Evolutionary conservation across 1,140 invertebrate genomes (phyloP), one percentile per base, ranked within the genome.

Genomic region (Zaprionus inermis): DNA sequence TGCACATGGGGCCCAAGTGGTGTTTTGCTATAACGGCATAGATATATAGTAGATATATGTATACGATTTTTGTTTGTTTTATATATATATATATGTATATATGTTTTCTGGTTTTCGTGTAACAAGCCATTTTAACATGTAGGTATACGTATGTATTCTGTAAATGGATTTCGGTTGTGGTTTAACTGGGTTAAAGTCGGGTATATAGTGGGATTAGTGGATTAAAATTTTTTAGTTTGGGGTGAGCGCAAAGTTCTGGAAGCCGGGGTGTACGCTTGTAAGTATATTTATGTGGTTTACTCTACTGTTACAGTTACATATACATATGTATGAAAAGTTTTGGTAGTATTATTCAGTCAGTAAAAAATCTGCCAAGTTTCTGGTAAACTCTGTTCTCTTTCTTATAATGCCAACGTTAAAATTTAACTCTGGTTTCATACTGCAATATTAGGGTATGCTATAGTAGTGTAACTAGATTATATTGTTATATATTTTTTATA

Each of bases 321-420:
- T 30, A 51, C 57, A 55, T 54, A 54, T 28, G 24, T 44, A 44
- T 65, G 10, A 28, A 59, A 44, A 16, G 12, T 55, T 57, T 18
- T 18, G 11, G n/a, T 49, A 24, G 22, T 70, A 54, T 22, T 76
- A 32, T 85, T 79, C 66, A 55, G 73, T 76, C 73, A 86, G 83
- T 86, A 86, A 86, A 86, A 86, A 86, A 86, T 89, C 83, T 83
- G 82, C 38, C 75, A 70, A 75, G 68, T 68, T 72, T 80, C 63
- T 63, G 55, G 32, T 51, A 66, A 63, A 70, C 78, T 65, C n/a
- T 78, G 60, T 54, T n/a, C n/a, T n/a, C 41, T 72, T 52, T 70
- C 61, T 76, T 72, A 61, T 36, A 12, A 55, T 75, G 69, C 69
- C 81, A 77, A 84, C 77, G 28, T 63, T 69, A 16, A 69, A 28